Percentiles rank a stretch among this genome's conserved stretches.
These are phyloP conservation scores for Sisyra nigra DNA, from an alignment of 2,888 invertebrate genomes.

Conservation along the genomic window DNA sequence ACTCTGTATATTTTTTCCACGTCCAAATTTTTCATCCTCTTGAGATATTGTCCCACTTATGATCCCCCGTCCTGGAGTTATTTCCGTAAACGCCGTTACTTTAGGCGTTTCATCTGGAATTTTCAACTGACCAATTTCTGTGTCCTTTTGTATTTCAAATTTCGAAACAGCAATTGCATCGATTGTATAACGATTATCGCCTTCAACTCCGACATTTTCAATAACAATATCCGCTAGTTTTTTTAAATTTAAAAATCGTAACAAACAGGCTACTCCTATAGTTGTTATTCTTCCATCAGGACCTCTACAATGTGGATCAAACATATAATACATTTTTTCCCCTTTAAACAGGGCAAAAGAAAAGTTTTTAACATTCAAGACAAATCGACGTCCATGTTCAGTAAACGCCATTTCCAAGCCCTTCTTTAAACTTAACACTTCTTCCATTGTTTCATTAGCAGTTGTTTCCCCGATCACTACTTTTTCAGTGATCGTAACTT, in stretches of 20 bases:
- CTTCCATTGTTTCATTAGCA: slow-evolving; percentile 9
- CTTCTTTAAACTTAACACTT: slow-evolving; percentile 20
- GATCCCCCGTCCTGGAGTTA: slow-evolving; percentile 28
- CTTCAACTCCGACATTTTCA: slow-evolving; percentile 18
- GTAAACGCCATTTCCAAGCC: slow-evolving; percentile 24
- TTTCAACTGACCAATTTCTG: not conserved
- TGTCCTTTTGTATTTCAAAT: not conserved
- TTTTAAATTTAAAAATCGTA: slow-evolving; percentile 20
- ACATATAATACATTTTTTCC: slow-evolving; percentile 26
- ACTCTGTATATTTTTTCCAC: slow-evolving; percentile 32
- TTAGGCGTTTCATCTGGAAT: slow-evolving; percentile 28
- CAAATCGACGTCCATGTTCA: slow-evolving; percentile 20
- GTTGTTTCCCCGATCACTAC: slow-evolving; percentile 3
- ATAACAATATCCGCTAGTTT: slow-evolving; percentile 16
- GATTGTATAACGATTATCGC: slow-evolving; percentile 11
- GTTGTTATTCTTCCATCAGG: slow-evolving; percentile 22
- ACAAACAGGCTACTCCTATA: slow-evolving; percentile 25
- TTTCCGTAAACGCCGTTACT: slow-evolving; percentile 30
- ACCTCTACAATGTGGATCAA: slow-evolving; percentile 29
- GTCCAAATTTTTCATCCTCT: slow-evolving; percentile 32
- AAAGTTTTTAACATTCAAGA: slow-evolving; percentile 23
- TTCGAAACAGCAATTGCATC: slow-evolving; percentile 11
- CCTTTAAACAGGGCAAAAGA: slow-evolving; percentile 28
- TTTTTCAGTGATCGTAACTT: slow-evolving; percentile 2
- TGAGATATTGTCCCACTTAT: slow-evolving; percentile 31